These are phyloP conservation scores for Zosterops lateralis DNA, from an alignment of 2,113 vertebrate species.

Conservation along the genomic window DNA sequence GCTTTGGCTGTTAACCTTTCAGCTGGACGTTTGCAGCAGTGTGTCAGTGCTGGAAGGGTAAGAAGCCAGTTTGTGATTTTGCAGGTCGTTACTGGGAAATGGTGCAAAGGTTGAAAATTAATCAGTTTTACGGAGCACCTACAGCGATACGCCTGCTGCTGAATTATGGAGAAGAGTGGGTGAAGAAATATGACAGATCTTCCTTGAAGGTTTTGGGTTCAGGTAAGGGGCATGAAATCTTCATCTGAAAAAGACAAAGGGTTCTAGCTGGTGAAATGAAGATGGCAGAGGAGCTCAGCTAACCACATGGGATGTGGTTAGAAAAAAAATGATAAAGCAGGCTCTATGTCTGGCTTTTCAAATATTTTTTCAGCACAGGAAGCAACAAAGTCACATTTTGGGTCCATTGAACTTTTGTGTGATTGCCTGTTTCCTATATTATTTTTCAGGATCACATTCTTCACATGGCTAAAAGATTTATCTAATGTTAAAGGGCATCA, in stretches of 20 bases:
- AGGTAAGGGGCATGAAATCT: conserved; percentile 69
- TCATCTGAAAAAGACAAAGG: neutral
- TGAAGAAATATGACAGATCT: conserved; percentile 89
- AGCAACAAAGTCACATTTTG: neutral
- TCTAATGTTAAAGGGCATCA: neutral
- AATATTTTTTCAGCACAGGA: neutral
- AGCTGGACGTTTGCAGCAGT: neutral
- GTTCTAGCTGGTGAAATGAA: neutral
- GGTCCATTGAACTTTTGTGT: neutral
- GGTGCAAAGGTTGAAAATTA: conserved; percentile 85
- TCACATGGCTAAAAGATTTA: neutral
- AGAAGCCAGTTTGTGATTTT: neutral
- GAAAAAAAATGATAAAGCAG: neutral
- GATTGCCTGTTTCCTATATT: neutral
- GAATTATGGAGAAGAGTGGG: conserved; percentile 86
- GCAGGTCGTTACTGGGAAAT: conserved; percentile 92
- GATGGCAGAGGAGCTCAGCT: neutral
- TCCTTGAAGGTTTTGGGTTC: conserved; percentile 87
- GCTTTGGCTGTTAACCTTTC: neutral
- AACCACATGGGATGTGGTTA: neutral
- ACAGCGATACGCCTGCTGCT: conserved; percentile 87
- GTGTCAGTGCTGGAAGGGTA: neutral
- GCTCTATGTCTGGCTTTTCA: neutral
- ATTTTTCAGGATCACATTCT: neutral
- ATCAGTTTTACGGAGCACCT: conserved; percentile 90